These are phyloP conservation scores for Phaethornis superciliosus DNA, from an alignment of 2,113 vertebrate species.

Conservation along the genomic window DNA sequence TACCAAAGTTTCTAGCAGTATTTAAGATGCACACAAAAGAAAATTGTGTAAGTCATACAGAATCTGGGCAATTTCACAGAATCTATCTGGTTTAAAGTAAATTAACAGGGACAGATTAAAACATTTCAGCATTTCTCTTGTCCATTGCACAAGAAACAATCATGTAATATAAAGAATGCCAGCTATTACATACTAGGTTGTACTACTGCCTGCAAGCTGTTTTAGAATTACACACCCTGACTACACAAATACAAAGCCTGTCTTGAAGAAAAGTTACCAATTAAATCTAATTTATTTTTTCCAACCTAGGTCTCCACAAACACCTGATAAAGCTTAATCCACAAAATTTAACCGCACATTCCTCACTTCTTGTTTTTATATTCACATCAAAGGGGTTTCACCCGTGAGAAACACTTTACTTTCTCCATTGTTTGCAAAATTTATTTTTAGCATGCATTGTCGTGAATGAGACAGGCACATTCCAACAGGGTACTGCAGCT, in stretches of 20 bases:
- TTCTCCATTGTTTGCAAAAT: conserved; percentile 50
- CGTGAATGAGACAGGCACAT: conserved; percentile 63
- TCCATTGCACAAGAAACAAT: not conserved
- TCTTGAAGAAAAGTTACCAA: not conserved
- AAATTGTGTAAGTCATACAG: not conserved
- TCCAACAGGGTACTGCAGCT: conserved; percentile 45
- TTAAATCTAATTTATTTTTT: not conserved
- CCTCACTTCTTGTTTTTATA: conserved; percentile 53
- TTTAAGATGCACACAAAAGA: not conserved
- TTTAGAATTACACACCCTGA: not conserved
- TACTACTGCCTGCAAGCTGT: not conserved
- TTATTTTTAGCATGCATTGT: conserved; percentile 65
- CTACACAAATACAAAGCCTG: not conserved
- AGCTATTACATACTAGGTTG: not conserved
- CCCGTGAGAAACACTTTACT: conserved; percentile 22
- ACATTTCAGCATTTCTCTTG: not conserved
- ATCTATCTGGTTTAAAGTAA: not conserved
- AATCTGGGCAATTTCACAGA: not conserved
- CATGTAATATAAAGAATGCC: not conserved
- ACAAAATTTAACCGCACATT: conserved; percentile 15
- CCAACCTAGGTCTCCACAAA: not conserved
- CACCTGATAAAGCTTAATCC: conserved; percentile 33
- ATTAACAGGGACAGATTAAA: not conserved
- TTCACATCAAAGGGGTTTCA: conserved; percentile 49
- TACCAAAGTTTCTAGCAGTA: not conserved